Conservation (phyloP, 2,797 vertebrate species). For the Myotis pilosus region DNA sequence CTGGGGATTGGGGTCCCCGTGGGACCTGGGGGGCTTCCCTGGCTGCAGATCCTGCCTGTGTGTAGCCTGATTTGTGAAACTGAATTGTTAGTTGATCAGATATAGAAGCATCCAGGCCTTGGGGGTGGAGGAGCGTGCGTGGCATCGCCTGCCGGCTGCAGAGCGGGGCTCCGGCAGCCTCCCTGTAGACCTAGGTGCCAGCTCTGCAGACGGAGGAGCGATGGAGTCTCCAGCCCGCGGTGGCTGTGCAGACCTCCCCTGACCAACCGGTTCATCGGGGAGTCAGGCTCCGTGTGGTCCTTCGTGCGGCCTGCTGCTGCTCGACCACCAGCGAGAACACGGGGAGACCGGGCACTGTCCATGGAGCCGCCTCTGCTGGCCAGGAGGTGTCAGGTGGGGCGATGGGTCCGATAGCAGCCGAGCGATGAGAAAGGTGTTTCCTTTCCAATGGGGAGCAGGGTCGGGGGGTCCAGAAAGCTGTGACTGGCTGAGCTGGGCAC, state of each 20-base stretch:
- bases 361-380: background rate
- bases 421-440: background rate
- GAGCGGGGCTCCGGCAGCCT: background rate
- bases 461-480: background rate
- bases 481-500: background rate
- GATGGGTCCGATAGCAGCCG: accelerated
- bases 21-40: background rate
- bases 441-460: background rate
- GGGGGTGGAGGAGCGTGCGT: accelerated
- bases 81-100: background rate
- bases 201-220: background rate
- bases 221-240: accelerated
- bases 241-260: background rate
- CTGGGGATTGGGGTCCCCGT: accelerated
- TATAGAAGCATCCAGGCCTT: background rate
- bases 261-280: background rate
- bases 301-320: background rate
- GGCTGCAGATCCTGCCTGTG: background rate
- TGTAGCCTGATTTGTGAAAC: background rate
- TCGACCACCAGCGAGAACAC: background rate
- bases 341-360: accelerated
- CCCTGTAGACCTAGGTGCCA: background rate
- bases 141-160: accelerated
- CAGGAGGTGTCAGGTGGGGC: background rate
- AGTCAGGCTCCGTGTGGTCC: accelerated